A percentile compares a stretch with the other conserved stretches of the same genome.
Conservation (phyloP, 1,140 invertebrate genomes). For the Gryon sp. region DNA sequence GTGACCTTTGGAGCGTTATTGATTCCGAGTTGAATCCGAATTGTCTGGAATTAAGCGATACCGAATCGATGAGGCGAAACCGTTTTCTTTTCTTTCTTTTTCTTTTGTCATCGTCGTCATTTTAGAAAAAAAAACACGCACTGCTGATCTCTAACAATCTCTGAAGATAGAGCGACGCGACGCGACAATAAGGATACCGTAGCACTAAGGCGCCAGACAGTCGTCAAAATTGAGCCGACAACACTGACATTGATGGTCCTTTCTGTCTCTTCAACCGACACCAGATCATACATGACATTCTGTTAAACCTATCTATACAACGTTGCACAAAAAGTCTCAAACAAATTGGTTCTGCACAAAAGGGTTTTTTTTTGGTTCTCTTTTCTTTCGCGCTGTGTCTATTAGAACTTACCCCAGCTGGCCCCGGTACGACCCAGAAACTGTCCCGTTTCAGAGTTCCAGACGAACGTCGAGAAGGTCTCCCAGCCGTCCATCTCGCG, state of each 20-base stretch:
- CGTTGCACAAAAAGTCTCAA: slow-evolving; percentile 4
- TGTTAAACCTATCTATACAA: no score
- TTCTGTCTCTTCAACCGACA: no score
- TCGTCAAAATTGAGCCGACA: slow-evolving; percentile 6
- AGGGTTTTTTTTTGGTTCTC: no score
- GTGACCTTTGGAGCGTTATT: slow-evolving; percentile 62
- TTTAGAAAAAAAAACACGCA: no score
- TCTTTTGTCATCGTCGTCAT: no score
- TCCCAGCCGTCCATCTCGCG: slow-evolving; percentile 92
- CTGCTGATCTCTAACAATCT: no score
- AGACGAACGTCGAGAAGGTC: slow-evolving; percentile 89
- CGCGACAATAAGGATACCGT: no score
- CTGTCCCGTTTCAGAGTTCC: slow-evolving; percentile 92
- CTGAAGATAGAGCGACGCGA: no score
- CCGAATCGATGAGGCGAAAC: slow-evolving; percentile 26
- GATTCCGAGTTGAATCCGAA: slow-evolving; percentile 54
- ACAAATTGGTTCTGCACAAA: no score
- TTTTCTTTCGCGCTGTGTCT: no score
- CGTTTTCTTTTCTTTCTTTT: no score
- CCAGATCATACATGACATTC: no score
- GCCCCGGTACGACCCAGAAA: slow-evolving; percentile 91
- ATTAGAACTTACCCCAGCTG: slow-evolving; percentile 92
- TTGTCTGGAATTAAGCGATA: slow-evolving; percentile 36
- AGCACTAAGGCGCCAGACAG: neutral
- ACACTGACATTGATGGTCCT: slow-evolving; percentile 21